phyloP scores from a whole-genome alignment of 2,888 invertebrate genomes.

The Deilephila porcellus region DNA sequence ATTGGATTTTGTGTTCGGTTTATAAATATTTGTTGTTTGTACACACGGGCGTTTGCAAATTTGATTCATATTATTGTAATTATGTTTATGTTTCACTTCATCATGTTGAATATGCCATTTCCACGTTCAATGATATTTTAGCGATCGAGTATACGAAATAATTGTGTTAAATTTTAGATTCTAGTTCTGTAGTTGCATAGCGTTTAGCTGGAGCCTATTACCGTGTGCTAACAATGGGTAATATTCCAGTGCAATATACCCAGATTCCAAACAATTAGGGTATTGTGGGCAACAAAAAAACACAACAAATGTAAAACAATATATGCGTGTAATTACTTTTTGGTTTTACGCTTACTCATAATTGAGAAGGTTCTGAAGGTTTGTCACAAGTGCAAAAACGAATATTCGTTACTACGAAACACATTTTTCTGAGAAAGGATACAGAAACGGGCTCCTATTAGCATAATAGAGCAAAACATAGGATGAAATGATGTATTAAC shows the following conservation, averaged over 20 bases:
- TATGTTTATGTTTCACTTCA: slow-evolving; percentile 1
- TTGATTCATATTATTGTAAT: slow-evolving; percentile 6
- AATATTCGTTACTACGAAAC: not conserved
- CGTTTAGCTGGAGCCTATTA: too few species aligned
- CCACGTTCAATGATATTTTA: not conserved
- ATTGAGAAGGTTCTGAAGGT: too few species aligned
- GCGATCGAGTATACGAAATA: not conserved
- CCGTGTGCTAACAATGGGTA: not conserved
- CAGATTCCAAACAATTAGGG: not conserved
- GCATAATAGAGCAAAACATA: too few species aligned
- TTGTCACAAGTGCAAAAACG: too few species aligned
- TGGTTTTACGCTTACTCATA: not conserved
- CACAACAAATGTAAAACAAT: not conserved
- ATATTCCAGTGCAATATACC: not conserved
- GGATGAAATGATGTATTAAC: too few species aligned
- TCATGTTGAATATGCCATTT: not conserved
- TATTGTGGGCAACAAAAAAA: not conserved
- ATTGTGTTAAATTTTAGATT: not conserved
- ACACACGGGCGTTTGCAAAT: not conserved
- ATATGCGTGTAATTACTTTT: not conserved
- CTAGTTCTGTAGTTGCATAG: too few species aligned
- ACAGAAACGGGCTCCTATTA: not conserved
- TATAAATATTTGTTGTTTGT: slow-evolving; percentile 2
- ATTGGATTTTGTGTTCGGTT: slow-evolving; percentile 15
- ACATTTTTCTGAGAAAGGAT: not conserved